Base-by-base conservation (phyloP, 2,797 vertebrate species). In the Yasuhikotakia modesta region DNA sequence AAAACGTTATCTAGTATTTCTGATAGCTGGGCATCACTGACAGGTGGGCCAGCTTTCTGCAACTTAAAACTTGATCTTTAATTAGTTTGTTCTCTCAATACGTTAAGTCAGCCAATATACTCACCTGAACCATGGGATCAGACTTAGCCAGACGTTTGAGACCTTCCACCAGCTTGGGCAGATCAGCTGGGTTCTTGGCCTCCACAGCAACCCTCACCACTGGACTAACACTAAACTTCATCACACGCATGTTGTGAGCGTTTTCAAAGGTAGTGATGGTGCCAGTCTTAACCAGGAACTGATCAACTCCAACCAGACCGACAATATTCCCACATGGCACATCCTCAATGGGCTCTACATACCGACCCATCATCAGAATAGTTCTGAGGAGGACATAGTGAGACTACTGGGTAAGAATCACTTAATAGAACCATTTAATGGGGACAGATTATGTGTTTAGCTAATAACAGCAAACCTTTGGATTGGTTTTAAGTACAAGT, bases 311-410 rank as follows among this genome's bases (percentile, higher is more conserved):
- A 0, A 96, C 95, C 83, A 96, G 84, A 1, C 95, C 95, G n/a
- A 95, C 94, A 0, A 95, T 96, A 89, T 96, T 96, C 0, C 95
- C 94, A 0, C 95, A 95, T 60, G 94, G 95, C 82, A 96, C 95
- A 0, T 96, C 94, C 87, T 96, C 94, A 0, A 96, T 96, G 74
- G 95, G 95, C 78, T 96, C 95, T 67, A 95, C 93, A 0, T 95
- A 96, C 10, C 94, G 94, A 0, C 95, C 95, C 95, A 96, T 96
- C 95, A 96, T 96, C 46, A 95, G 89, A 61, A 96, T 96, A 21
- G 95, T 96, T 85, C 95, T 96, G 74, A 0, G 1, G 0, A 19
- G 0, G 12, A 52, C 12, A 45, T 10, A 66, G 0, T 0, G 0
- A 0, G 13, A 0, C 13, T 2, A 50, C 0, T 67, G 35, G n/a